phyloP scores from a whole-genome alignment of 2,113 vertebrate genomes.

The Bos javanicus region DNA sequence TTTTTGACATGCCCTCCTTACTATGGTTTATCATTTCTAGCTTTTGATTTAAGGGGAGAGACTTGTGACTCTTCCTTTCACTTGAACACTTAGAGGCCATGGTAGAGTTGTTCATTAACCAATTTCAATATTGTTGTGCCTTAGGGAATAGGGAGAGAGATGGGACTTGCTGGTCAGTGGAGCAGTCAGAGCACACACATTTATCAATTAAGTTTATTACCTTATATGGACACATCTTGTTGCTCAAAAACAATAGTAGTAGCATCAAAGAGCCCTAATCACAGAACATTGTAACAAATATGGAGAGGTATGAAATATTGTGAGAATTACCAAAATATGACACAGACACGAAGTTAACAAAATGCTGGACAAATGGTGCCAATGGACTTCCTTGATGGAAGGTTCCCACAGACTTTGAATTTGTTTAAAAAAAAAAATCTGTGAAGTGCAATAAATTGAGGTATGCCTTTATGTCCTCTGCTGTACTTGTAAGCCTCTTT shows the following conservation, averaged over 20 bases:
- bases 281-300: neutral
- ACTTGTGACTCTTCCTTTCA: neutral
- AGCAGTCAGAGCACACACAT: neutral
- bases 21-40: neutral
- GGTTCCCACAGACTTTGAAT: neutral
- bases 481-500: constrained; percentile 4
- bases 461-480: neutral
- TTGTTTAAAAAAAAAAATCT: neutral
- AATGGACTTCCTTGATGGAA: neutral
- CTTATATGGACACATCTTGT: neutral
- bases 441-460: neutral
- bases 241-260: neutral
- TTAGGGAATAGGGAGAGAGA: neutral
- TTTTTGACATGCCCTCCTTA: neutral
- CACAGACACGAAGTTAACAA: neutral
- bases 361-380: neutral
- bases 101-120: neutral
- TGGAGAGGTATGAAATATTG: neutral
- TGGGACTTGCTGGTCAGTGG: neutral
- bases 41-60: neutral
- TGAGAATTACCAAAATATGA: neutral
- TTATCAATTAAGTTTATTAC: neutral
- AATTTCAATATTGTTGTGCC: neutral
- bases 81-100: neutral
- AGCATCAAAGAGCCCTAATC: neutral